Evolutionary conservation across 2,113 vertebrate species (phyloP), one percentile per base, ranked within the genome.

Genomic region (Balaenoptera acutorostrata): DNA sequence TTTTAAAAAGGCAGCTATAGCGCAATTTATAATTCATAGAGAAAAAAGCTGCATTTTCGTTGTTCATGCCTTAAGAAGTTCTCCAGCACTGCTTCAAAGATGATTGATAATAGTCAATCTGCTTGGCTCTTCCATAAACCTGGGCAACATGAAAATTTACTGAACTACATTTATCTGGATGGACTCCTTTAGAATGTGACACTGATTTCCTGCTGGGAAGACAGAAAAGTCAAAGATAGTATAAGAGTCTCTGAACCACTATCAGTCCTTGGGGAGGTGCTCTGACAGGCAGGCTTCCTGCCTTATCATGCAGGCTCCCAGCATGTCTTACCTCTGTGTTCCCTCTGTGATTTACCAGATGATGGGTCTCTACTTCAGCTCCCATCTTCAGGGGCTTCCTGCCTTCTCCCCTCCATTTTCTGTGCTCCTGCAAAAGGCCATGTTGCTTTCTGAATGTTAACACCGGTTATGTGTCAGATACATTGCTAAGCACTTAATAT

Each of bases 1-100:
- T 75, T 96, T 69, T 88, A 89, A 88, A 77, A 91, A 98, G 75
- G 75, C 98, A 98, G 90, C 96, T 98, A 88, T 82, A 96, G 74
- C 39, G 95, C 44, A 97, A 81, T 88, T 39, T 95, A 57, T 97
- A 98, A 97, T 97, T 97, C 85, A 89, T 61, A 97, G 88, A 71
- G 95, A 97, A 97, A 63, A 82, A 75, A 14, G 44, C 85, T 95
- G 82, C 95, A 86, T 97, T 90, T 98, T 92, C 84, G 69, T 97
- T 97, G 85, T 93, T 98, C 88, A 3, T 97, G 96, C 92, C 97
- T 97, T 93, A 98, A 94, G 92, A 96, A 41, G 92, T 97, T 97
- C 68, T 98, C 95, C 74, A 90, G 92, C 49, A 92, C 90, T 90
- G 85, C 93, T 97, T 92, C 81, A 93, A 93, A 98, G 85, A 97